These are phyloP conservation scores for Eulemur macaco DNA, from an alignment of 2,113 vertebrate genomes.

Conservation along the genomic window DNA sequence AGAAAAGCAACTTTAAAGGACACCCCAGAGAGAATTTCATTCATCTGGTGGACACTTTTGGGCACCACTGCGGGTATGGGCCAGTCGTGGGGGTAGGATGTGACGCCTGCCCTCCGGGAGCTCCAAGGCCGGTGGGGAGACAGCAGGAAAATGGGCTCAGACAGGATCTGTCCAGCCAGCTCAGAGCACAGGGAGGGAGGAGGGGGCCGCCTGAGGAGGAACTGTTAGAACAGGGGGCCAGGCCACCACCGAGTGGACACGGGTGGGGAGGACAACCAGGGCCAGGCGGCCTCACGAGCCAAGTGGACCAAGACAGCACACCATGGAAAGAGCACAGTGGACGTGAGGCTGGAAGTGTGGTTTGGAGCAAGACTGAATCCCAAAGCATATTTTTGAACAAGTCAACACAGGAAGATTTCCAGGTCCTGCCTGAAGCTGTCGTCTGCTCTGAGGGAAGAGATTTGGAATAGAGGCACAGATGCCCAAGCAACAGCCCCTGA, in stretches of 20 bases:
- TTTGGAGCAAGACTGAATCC: neutral
- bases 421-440: neutral
- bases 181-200: neutral
- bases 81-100: neutral
- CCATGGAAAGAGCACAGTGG: fast-evolving
- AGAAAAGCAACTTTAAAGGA: slow-evolving; percentile 17
- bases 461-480: neutral
- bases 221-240: neutral
- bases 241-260: neutral
- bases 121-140: neutral
- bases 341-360: neutral
- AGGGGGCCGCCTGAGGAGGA: neutral
- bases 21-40: neutral
- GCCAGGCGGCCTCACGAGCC: neutral
- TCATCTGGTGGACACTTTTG: neutral
- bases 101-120: neutral
- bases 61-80: neutral
- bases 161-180: neutral
- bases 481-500: neutral
- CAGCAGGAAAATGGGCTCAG: neutral
- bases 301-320: neutral
- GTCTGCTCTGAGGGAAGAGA: neutral
- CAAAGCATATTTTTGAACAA: neutral
- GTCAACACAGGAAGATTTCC: neutral
- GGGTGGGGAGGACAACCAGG: neutral